Evolutionary conservation across 2,113 vertebrate genomes (phyloP), one percentile per base, ranked within the genome.

Genomic region (Tachycineta bicolor): DNA sequence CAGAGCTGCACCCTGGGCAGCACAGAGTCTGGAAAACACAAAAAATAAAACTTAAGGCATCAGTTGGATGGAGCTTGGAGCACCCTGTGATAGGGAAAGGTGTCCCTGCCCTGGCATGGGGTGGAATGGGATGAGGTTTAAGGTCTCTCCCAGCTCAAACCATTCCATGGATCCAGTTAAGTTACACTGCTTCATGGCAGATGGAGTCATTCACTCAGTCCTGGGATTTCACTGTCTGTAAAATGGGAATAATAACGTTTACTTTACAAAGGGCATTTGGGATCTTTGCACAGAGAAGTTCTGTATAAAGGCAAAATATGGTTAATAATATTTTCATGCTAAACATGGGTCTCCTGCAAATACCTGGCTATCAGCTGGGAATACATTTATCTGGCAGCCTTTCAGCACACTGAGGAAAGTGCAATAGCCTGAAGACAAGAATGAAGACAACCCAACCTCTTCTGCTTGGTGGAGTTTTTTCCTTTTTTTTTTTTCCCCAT

Each of bases 331-430:
- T 87, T 91, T 93, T 91, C 93, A 74, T 91, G 39, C 70, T 37
- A 79, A 83, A 73, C 82, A 59, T 5, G 55, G 41, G 63, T 47
- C 87, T 88, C 71, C 82, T 95, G 90, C 89, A 94, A 94, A 88
- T 73, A 67, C 87, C 65, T 70, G 75, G 74, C 70, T 90, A 65
- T 87, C 87, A 83, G 46, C 16, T 90, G 94, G 92, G 94, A 96
- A 83, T 95, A 74, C 85, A 81, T 93, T 94, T 89, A 62, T 82
- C 93, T 95, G 87, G 93, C 89, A 94, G 87, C 82, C 34, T 95
- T 88, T 94, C 94, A 83, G n/a, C 62, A 87, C 12, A 29, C 87
- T 74, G 44, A 91, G 83, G 65, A 89, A 85, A 95, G 93, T 82
- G 86, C 89, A 93, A 16, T 93, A 94, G 94, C 95, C 94, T 80